These are phyloP conservation scores for Ditylenchus weischeri DNA, from an alignment of 2,888 invertebrate genomes.

Conservation along the genomic window DNA sequence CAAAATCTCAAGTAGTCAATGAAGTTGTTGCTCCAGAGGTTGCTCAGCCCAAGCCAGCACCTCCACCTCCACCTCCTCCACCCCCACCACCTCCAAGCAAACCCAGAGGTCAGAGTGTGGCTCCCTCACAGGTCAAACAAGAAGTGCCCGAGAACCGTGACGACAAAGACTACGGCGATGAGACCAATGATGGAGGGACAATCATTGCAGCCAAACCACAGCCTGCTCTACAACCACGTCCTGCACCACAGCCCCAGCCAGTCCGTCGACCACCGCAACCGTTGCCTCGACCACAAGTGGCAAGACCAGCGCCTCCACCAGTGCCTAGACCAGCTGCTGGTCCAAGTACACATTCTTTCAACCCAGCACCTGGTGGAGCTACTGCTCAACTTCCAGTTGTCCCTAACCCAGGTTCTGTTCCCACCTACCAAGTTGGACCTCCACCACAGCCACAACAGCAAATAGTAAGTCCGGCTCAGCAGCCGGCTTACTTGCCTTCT, in stretches of 20 bases:
- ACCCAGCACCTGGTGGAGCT: neutral
- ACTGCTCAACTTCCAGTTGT: neutral
- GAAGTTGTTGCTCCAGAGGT: neutral
- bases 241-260: neutral
- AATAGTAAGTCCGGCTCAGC: neutral
- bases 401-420: neutral
- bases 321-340: neutral
- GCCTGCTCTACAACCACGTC: neutral
- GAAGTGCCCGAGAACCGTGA: neutral
- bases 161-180: constrained; percentile 3
- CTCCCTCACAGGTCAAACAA: constrained; percentile 5
- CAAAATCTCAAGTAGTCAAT: neutral
- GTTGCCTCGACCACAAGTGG: neutral
- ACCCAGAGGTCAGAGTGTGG: neutral
- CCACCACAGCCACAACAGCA: neutral
- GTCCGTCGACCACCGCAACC: neutral
- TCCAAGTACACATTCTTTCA: neutral
- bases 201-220: neutral
- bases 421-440: neutral
- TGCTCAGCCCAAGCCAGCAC: neutral
- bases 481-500: neutral
- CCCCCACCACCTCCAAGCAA: neutral
- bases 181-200: neutral
- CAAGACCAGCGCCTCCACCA: neutral
- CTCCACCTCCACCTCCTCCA: neutral